A percentile compares a stretch with the other conserved stretches of the same genome.
Evolutionary conservation across 2,888 invertebrate genomes (phyloP).

Genomic region (Drosophila trichaetosa): DNA sequence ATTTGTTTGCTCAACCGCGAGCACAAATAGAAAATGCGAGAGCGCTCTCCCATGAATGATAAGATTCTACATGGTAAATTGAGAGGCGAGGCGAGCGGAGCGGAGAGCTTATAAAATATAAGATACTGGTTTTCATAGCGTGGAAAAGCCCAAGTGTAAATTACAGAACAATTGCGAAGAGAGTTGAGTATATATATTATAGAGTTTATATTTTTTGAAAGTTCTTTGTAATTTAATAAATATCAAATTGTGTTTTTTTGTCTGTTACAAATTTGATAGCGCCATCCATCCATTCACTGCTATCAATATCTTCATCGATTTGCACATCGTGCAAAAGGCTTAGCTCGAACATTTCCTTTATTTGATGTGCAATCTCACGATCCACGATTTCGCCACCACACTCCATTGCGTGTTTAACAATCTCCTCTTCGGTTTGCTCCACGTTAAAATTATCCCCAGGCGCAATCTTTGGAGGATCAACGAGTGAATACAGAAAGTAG

Average conservation of each 20-base stretch:
- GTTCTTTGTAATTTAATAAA: background rate
- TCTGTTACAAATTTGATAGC: background rate
- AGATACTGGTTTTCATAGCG: background rate
- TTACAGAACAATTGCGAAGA: background rate
- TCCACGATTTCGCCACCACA: slow-evolving; percentile 81
- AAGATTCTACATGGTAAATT: slow-evolving; percentile 7
- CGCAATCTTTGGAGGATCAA: slow-evolving; percentile 58
- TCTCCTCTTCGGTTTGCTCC: slow-evolving; percentile 39
- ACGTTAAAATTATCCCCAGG: slow-evolving; percentile 57
- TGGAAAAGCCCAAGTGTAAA: background rate
- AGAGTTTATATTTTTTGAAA: background rate
- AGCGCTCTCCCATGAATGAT: slow-evolving; percentile 12
- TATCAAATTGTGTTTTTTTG: background rate
- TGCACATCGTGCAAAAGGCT: slow-evolving; percentile 61
- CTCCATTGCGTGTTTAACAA: slow-evolving; percentile 40
- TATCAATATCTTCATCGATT: slow-evolving; percentile 66
- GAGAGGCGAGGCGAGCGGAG: background rate
- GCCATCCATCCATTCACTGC: slow-evolving; percentile 22
- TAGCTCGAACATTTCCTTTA: slow-evolving; percentile 79
- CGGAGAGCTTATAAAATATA: background rate
- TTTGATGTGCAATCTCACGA: slow-evolving; percentile 79
- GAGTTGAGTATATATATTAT: background rate
- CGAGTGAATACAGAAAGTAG: slow-evolving; percentile 73
- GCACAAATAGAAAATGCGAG: background rate
- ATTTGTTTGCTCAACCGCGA: background rate